Conservation (phyloP, 2,888 invertebrate genomes). For the Brachyptera putata region DNA sequence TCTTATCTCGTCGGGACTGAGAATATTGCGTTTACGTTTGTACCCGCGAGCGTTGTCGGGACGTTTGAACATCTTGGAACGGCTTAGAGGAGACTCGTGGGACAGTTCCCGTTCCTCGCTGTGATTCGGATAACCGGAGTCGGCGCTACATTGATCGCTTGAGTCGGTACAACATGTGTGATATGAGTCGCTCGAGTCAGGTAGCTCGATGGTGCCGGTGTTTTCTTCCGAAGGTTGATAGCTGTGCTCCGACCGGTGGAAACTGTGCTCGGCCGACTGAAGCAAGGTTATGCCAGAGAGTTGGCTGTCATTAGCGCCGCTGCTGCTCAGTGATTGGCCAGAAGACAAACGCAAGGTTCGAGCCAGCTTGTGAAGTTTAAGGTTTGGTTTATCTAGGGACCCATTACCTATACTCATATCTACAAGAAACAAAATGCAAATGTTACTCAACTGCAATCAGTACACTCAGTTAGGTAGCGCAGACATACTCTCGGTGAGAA, state of each 20-base stretch:
- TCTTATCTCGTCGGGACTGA: background rate
- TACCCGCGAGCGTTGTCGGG: slow-evolving; percentile 1
- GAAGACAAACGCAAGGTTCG: background rate
- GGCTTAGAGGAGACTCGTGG: slow-evolving; percentile 8
- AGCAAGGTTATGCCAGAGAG: background rate
- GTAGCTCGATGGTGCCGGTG: no score
- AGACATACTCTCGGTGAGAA: no score
- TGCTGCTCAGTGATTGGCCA: background rate
- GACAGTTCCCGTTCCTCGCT: background rate
- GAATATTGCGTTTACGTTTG: slow-evolving; percentile 14
- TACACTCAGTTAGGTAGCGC: no score
- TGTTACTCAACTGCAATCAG: no score
- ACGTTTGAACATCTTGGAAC: slow-evolving; percentile 6
- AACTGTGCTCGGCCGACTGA: slow-evolving; percentile 1
- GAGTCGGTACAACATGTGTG: background rate
- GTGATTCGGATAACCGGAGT: slow-evolving; percentile 6
- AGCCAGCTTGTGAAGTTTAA: no score
- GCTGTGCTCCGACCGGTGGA: background rate
- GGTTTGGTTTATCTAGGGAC: no score
- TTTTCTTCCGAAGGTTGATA: background rate
- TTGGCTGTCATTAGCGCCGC: background rate
- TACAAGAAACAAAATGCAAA: no score
- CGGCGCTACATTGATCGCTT: background rate
- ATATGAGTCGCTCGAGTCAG: slow-evolving; percentile 7
- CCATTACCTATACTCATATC: no score